Percentiles rank a stretch among this genome's conserved stretches.
phyloP scores from a whole-genome alignment of 2,888 invertebrate genomes.

The Aelia acuminata region DNA sequence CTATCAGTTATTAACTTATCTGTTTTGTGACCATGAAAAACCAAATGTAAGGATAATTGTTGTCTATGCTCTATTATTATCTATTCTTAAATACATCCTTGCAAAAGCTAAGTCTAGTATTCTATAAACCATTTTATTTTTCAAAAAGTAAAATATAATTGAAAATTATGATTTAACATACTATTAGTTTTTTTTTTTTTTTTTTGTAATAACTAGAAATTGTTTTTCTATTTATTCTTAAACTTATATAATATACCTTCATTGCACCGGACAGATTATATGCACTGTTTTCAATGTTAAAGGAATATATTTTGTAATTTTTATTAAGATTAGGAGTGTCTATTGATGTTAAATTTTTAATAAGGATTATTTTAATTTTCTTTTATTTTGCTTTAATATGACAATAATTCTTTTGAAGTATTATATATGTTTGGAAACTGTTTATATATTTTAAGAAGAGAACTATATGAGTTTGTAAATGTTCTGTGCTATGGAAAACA shows the following conservation, averaged over 20 bases:
- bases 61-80: neutral
- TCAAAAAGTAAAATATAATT: neutral
- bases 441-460: slow-evolving; percentile 32
- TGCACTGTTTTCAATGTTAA: slow-evolving; percentile 8
- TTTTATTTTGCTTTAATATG: slow-evolving; percentile 6
- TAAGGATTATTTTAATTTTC: neutral
- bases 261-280: slow-evolving; percentile 38
- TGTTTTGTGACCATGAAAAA: no score
- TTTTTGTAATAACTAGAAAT: neutral
- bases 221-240: neutral
- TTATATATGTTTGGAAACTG: slow-evolving; percentile 5
- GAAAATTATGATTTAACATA: neutral
- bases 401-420: slow-evolving; percentile 46
- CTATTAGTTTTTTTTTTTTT: neutral
- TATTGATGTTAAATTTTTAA: neutral
- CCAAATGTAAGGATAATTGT: no score
- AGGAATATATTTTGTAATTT: neutral
- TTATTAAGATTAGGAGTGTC: neutral
- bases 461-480: slow-evolving; percentile 9
- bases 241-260: neutral
- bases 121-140: neutral
- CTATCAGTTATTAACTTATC: no score
- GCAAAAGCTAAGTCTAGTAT: neutral
- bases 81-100: neutral
- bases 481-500: neutral